Evolutionary conservation across 1,140 invertebrate genomes (phyloP).

Genomic region (Pinna nobilis): DNA sequence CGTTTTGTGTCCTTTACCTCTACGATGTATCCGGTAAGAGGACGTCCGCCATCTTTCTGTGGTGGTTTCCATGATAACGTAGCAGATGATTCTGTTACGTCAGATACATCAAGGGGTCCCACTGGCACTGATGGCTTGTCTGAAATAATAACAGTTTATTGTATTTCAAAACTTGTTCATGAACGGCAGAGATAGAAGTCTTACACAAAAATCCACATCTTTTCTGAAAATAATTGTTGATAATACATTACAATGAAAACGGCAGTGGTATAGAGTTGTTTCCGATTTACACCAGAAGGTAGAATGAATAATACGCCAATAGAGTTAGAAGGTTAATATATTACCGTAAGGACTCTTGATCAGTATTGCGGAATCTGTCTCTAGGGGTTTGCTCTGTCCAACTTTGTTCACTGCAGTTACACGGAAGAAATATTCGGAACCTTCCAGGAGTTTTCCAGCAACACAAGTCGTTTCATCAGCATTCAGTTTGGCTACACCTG

Average conservation of each 20-base stretch:
- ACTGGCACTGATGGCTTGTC: constrained; percentile 66
- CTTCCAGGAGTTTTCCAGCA: constrained; percentile 83
- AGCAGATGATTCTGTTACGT: constrained; percentile 94
- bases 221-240: neutral
- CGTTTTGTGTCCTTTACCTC: constrained; percentile 90
- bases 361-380: constrained; percentile 90
- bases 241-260: neutral
- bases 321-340: neutral
- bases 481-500: constrained; percentile 76
- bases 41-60: constrained; percentile 94
- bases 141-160: constrained; percentile 30
- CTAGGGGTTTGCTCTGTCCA: constrained; percentile 89
- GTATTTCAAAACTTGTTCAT: no score
- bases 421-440: constrained; percentile 73
- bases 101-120: constrained; percentile 91
- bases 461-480: constrained; percentile 81
- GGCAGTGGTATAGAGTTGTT: no score
- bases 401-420: constrained; percentile 94
- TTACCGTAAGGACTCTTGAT: constrained; percentile 83
- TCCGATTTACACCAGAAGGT: no score
- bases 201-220: no score
- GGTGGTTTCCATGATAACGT: constrained; percentile 94
- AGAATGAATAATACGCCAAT: no score
- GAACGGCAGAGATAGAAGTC: no score
- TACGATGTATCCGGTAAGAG: constrained; percentile 94